These are phyloP conservation scores for Phoxinus dragarum DNA, from an alignment of 2,797 vertebrate species.

Conservation along the genomic window DNA sequence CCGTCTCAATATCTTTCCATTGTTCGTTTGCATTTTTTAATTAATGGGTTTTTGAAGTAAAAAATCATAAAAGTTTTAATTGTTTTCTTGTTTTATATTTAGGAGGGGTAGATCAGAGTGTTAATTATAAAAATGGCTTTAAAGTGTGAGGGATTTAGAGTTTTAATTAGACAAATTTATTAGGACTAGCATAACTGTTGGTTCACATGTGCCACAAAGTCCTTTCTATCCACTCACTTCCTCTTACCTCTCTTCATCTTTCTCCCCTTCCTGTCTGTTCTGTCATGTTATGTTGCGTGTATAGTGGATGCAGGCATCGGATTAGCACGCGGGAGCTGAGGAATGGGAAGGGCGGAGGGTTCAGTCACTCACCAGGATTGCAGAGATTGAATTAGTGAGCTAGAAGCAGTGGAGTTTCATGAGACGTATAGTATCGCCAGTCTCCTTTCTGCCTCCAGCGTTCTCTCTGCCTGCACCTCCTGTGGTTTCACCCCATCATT, in stretches of 20 bases:
- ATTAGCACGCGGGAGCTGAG: constrained; percentile 69
- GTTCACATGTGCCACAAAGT: constrained; percentile 68
- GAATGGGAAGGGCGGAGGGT: constrained; percentile 58
- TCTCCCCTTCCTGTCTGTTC: background rate
- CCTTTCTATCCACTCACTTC: background rate
- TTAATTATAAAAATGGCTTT: constrained; percentile 82
- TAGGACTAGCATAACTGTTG: constrained; percentile 67
- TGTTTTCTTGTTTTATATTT: constrained; percentile 72
- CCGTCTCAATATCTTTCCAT: constrained; percentile 74
- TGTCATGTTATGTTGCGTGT: constrained; percentile 36
- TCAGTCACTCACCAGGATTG: constrained; percentile 71
- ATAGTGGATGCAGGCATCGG: constrained; percentile 69
- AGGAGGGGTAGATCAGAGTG: constrained; percentile 71
- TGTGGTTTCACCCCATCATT: constrained; percentile 23
- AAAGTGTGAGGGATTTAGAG: constrained; percentile 81
- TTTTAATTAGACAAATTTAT: constrained; percentile 83
- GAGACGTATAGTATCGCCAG: constrained; percentile 19
- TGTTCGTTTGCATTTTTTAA: constrained; percentile 79
- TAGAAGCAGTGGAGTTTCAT: constrained; percentile 60
- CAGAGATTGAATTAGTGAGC: constrained; percentile 75
- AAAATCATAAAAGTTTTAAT: constrained; percentile 81
- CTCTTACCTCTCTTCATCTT: constrained; percentile 28
- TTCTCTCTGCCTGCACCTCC: constrained; percentile 48
- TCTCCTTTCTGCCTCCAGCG: constrained; percentile 44
- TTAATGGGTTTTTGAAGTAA: constrained; percentile 80